Evolutionary conservation across 2,888 invertebrate species (phyloP), one percentile per base, ranked within the genome.

Genomic region (Phaedon cochleariae): DNA sequence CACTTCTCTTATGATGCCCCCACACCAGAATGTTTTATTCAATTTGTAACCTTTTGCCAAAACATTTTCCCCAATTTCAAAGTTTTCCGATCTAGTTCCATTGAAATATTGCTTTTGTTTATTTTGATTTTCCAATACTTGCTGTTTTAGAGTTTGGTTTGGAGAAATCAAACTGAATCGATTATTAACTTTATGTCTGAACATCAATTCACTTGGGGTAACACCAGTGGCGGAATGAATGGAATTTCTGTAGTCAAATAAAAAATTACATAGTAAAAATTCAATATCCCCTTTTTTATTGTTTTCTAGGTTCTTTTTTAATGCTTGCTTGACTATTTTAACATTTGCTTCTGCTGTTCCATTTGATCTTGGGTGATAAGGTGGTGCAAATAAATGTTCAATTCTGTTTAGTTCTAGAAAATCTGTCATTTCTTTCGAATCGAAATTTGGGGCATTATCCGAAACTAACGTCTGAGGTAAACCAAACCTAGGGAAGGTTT

Each of bases 331-430:
- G 15, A 60, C 17, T 6, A 34, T 60, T 60, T 60, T 52, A 22
- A 60, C 61, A 7, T 41, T 53, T 10, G 15, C 21, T 37, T 61
- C 61, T 45, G 54, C 53, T 15, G n/a, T n/a, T 9, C 61, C 61
- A 57, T 62, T 62, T 21, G 22, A 21, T 6, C n/a, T 26, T 17
- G 62, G 46, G 31, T 62, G 55, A 62, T 62, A 76, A 3, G 75
- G 70, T 7, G 75, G 65, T 22, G 64, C 66, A 21, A 64, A 71
- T 2, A 74, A 59, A 29, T 74, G 74, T 26, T 69, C 65, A 18
- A 77, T 20, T n/a, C n/a, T n/a, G 15, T 51, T 26, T 51, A 21
- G n/a, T 15, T 6, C n/a, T 45, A 57, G 22, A 41, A 57, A 41
- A 26, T 45, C 37, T 21, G 45, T 2, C 1, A 46, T 26, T 26